Conservation (phyloP, 2,888 invertebrate species). For the Cryptocephalus primarius region DNA sequence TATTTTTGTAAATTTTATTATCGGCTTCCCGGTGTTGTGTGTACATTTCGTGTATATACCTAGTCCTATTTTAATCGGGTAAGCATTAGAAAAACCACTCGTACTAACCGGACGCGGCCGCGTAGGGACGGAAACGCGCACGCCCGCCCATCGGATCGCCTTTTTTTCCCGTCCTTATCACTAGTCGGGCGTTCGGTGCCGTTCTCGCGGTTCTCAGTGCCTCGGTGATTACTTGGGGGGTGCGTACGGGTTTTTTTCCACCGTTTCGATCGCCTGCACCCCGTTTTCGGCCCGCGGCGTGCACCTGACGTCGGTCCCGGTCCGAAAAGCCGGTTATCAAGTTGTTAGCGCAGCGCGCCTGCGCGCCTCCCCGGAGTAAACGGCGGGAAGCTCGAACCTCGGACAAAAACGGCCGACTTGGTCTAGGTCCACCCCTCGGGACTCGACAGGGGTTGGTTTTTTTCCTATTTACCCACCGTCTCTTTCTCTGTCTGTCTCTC, state of each 20-base stretch:
- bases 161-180: no score
- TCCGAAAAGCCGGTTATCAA: constrained; percentile 14
- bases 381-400: constrained; percentile 12
- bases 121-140: background rate
- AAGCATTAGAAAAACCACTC: constrained; percentile 4
- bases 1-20: constrained; percentile 28
- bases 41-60: constrained; percentile 20
- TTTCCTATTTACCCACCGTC: background rate
- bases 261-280: background rate
- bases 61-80: constrained; percentile 13
- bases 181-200: no score
- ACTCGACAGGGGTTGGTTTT: background rate
- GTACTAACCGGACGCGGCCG: background rate
- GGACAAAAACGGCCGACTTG: no score
- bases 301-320: no score
- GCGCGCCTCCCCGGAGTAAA: constrained; percentile 6
- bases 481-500: background rate
- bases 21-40: constrained; percentile 23
- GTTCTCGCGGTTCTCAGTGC: no score
- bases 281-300: background rate
- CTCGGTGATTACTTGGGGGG: no score
- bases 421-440: background rate
- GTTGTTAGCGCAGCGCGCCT: constrained; percentile 9
- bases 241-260: background rate
- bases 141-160: background rate